phyloP scores from a whole-genome alignment of 2,888 invertebrate species.

The Nomada ferruginata region DNA sequence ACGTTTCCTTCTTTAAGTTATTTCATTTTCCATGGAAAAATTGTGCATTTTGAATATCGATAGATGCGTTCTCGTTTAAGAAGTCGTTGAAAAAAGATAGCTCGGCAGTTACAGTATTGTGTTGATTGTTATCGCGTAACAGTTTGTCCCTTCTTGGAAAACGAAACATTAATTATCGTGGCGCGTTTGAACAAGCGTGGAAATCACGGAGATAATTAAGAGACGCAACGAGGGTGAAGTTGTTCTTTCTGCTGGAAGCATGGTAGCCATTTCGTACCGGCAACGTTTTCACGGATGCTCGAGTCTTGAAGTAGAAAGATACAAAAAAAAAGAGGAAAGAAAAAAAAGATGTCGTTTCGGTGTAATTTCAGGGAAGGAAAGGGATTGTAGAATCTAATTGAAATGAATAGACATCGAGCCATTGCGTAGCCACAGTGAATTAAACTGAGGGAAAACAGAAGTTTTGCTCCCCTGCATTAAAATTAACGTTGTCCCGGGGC shows the following conservation, averaged over 20 bases:
- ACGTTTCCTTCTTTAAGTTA: too few relatives aligned
- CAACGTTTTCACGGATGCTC: neutral
- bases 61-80: neutral
- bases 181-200: conserved; percentile 31
- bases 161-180: conserved; percentile 43
- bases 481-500: neutral
- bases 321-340: neutral
- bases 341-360: neutral
- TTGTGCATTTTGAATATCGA: too few relatives aligned
- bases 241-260: neutral
- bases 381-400: conserved; percentile 17
- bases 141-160: conserved; percentile 32
- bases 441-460: conserved; percentile 12
- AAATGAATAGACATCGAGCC: conserved; percentile 4
- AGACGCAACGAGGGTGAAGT: conserved; percentile 8
- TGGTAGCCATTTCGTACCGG: neutral
- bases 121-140: conserved; percentile 36
- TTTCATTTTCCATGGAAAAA: too few relatives aligned
- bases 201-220: conserved; percentile 38
- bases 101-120: neutral
- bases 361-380: neutral
- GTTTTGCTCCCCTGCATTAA: neutral
- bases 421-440: conserved; percentile 1
- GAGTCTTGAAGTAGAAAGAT: neutral
- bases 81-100: too few relatives aligned